These are phyloP conservation scores for Colinus virginianus DNA, from an alignment of 2,113 vertebrate species.

Conservation along the genomic window DNA sequence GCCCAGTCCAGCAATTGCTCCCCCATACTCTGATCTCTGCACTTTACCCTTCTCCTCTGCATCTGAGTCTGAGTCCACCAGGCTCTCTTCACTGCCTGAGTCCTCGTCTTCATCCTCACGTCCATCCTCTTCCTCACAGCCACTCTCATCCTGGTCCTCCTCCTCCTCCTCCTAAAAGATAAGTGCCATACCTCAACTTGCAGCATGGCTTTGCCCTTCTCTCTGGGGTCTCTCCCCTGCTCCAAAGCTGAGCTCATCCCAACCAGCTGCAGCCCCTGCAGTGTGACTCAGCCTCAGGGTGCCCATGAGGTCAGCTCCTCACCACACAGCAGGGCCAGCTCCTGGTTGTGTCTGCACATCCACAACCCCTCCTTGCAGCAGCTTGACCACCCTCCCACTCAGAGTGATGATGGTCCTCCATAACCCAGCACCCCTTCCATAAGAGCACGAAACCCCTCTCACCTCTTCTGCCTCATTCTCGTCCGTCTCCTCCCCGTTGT, in stretches of 20 bases:
- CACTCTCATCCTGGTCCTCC: slow-evolving; percentile 89
- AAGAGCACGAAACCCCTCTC: neutral
- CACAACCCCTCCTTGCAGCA: accelerated
- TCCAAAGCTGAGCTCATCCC: neutral
- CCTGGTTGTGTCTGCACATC: neutral
- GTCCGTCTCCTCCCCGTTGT: slow-evolving; percentile 86
- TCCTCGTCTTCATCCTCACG: slow-evolving; percentile 90
- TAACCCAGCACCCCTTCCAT: accelerated
- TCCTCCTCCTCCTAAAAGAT: slow-evolving; percentile 90
- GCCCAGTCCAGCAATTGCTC: neutral
- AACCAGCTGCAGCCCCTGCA: neutral
- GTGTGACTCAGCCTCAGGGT: neutral
- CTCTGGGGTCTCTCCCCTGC: neutral
- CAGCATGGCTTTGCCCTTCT: neutral
- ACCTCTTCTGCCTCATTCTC: slow-evolving; percentile 89
- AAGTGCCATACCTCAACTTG: neutral
- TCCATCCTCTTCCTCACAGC: slow-evolving; percentile 92
- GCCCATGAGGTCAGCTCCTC: neutral
- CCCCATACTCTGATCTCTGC: neutral
- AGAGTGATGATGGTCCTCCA: accelerated
- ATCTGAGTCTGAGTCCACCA: slow-evolving; percentile 93
- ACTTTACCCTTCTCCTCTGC: slow-evolving; percentile 91
- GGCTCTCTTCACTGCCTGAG: slow-evolving; percentile 94
- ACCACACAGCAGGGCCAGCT: neutral
- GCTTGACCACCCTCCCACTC: accelerated